Percentiles rank a stretch among this genome's conserved stretches.
Evolutionary conservation across 1,140 invertebrate genomes (phyloP).

Genomic region (Halictus rubicundus): DNA sequence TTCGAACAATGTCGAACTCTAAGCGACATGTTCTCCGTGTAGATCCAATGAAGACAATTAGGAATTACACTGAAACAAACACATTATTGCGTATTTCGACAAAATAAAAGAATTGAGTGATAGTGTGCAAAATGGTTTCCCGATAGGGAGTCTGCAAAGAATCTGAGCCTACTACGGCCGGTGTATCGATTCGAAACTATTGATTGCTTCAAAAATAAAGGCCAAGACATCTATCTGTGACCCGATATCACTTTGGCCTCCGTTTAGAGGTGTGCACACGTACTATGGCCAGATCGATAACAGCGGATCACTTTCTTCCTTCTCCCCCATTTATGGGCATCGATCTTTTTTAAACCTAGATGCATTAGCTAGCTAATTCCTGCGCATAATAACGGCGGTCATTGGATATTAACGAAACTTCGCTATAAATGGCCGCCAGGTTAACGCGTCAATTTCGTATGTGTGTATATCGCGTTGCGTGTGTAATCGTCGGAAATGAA

Average conservation of each 20-base stretch:
- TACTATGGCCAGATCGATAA: conserved; percentile 38
- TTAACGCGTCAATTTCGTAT: no score
- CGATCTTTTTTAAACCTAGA: conserved; percentile 42
- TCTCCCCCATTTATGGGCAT: conserved; percentile 27
- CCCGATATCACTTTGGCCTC: conserved; percentile 30
- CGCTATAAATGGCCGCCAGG: no score
- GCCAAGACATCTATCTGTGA: conserved; percentile 47
- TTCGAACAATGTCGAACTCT: no score
- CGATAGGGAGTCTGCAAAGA: conserved; percentile 1
- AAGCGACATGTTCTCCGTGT: no score
- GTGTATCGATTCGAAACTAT: conserved; percentile 65
- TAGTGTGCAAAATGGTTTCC: no score
- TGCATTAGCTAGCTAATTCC: conserved; percentile 34
- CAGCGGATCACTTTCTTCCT: conserved; percentile 45
- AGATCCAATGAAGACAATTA: no score
- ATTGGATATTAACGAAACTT: background rate
- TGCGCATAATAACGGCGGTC: conserved; percentile 17
- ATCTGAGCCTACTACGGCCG: conserved; percentile 9
- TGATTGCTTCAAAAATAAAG: conserved; percentile 65
- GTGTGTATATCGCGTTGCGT: no score
- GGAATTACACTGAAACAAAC: no score
- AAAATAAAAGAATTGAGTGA: no score
- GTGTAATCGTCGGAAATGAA: no score
- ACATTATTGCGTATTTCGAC: no score
- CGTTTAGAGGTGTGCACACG: conserved; percentile 29